Conservation (phyloP, 2,797 vertebrate species). For the Danio kyathit region DNA sequence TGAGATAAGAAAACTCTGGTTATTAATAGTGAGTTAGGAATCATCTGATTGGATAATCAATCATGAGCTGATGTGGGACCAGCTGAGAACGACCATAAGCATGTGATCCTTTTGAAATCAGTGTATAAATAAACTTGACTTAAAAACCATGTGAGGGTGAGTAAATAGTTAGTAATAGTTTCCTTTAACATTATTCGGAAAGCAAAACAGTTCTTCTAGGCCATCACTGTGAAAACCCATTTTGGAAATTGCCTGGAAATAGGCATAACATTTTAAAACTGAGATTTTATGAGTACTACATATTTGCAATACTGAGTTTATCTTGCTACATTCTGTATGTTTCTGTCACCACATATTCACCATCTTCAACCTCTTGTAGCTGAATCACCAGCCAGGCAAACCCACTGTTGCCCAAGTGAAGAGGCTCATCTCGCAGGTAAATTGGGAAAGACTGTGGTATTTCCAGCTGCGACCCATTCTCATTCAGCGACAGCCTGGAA, state of each 20-base stretch:
- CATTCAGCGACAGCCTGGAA: conserved; percentile 84
- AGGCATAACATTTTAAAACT: neutral
- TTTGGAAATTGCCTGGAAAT: neutral
- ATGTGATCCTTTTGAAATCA: no score
- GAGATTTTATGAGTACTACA: neutral
- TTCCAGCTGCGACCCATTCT: conserved; percentile 84
- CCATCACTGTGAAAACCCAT: no score
- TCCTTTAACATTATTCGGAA: neutral
- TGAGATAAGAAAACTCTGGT: no score
- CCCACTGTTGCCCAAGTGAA: conserved; percentile 77
- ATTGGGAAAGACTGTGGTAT: conserved; percentile 83
- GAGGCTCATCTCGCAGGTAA: conserved; percentile 79
- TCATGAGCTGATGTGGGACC: no score
- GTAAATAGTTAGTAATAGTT: no score
- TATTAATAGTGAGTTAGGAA: no score
- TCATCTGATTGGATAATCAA: no score
- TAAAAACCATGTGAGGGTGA: no score
- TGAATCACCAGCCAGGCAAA: conserved; percentile 78
- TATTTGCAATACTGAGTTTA: neutral
- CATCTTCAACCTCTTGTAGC: conserved; percentile 63
- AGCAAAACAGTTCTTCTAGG: neutral
- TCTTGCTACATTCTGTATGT: neutral
- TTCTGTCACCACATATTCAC: neutral
- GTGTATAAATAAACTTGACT: no score
- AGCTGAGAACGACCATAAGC: no score